Percentiles rank a stretch among this genome's conserved stretches.
phyloP scores from a whole-genome alignment of 2,113 vertebrate genomes.

The Lipophrys pholis region DNA sequence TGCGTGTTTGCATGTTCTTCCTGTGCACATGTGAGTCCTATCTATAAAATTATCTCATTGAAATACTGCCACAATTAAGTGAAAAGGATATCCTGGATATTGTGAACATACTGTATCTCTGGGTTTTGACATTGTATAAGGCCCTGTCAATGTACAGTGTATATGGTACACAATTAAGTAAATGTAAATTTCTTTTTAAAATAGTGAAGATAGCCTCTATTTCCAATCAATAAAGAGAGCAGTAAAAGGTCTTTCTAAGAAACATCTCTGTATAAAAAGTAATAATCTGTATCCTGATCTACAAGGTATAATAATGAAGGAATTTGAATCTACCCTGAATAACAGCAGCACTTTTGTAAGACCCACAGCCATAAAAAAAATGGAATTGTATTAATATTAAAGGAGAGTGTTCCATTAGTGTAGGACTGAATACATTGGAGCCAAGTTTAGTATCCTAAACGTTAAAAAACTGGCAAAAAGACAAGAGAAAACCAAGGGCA shows the following conservation, averaged over 20 bases:
- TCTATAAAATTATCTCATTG: too few species aligned
- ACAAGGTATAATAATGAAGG: conserved; percentile 11
- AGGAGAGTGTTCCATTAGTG: conserved; percentile 20
- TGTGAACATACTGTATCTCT: not conserved
- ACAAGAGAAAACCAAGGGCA: conserved; percentile 26
- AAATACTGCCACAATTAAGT: not conserved
- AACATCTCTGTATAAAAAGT: not conserved
- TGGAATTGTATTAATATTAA: not conserved
- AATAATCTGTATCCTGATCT: conserved; percentile 15
- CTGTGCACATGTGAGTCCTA: too few species aligned
- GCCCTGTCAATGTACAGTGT: not conserved
- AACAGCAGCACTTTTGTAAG: conserved; percentile 20
- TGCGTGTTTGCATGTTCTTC: too few species aligned
- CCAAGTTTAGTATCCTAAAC: conserved; percentile 26
- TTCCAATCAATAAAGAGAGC: conserved; percentile 41
- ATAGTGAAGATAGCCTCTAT: conserved; percentile 6
- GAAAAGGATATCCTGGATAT: not conserved
- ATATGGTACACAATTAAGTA: not conserved
- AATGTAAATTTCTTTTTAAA: conserved; percentile 5
- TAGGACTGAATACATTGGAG: not conserved
- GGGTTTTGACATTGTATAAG: not conserved
- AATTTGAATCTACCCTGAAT: conserved; percentile 4
- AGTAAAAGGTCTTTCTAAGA: conserved; percentile 6
- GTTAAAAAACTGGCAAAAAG: conserved; percentile 26
- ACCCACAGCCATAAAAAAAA: conserved; percentile 19